These are phyloP conservation scores for Lypha dubia DNA, from an alignment of 2,888 invertebrate species.

Conservation along the genomic window DNA sequence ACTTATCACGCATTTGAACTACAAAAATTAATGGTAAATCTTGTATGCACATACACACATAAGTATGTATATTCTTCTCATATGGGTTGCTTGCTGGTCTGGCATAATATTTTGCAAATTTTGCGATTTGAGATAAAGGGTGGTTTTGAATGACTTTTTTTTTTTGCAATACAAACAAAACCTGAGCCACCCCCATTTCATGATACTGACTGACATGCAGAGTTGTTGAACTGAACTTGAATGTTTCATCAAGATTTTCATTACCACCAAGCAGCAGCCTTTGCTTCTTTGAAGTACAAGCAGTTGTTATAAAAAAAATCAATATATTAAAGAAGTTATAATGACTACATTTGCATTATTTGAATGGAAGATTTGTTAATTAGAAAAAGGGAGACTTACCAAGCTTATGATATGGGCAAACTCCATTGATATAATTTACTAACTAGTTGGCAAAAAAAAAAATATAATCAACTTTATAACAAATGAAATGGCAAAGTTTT, in stretches of 20 bases:
- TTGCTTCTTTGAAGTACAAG: constrained; percentile 45
- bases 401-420: constrained; percentile 9
- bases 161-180: constrained; percentile 25
- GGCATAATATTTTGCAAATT: constrained; percentile 39
- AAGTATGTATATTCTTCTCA: no score
- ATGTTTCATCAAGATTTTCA: constrained; percentile 49
- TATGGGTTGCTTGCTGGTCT: constrained; percentile 3
- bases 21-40: neutral
- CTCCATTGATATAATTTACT: neutral
- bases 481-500: no score
- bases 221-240: constrained; percentile 44
- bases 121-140: constrained; percentile 37
- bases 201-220: constrained; percentile 41
- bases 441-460: neutral
- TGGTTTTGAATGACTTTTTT: constrained; percentile 42
- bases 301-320: constrained; percentile 47
- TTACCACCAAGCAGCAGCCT: constrained; percentile 19
- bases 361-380: neutral
- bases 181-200: constrained; percentile 39
- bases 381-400: neutral
- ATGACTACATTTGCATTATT: constrained; percentile 12
- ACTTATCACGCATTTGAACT: constrained; percentile 35
- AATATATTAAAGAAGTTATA: constrained; percentile 30
- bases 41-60: neutral
- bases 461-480: neutral